Conservation (phyloP, 1,140 invertebrate genomes). For the Habropoda laboriosa region DNA sequence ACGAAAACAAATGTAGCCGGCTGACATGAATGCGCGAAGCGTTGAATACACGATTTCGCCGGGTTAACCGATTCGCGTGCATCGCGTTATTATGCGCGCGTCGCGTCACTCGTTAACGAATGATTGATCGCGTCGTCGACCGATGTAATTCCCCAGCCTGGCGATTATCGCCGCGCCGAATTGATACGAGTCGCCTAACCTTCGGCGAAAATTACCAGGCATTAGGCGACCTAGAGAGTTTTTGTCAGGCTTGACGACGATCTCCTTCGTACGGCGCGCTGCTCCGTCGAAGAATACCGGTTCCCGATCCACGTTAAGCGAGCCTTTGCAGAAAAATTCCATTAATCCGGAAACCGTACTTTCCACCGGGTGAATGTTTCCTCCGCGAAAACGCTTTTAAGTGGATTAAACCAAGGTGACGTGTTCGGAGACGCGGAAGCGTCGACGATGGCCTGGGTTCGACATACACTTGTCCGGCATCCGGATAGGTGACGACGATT, state of each 20-base stretch:
- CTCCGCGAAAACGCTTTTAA: neutral
- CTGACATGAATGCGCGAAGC: neutral
- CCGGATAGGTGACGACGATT: neutral
- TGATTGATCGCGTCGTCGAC: constrained; percentile 25
- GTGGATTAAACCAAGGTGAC: neutral
- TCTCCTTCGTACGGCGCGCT: neutral
- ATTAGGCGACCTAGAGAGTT: neutral
- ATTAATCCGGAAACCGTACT: neutral
- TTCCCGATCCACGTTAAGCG: neutral
- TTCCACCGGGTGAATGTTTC: neutral
- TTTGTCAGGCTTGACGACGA: constrained; percentile 17
- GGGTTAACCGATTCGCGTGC: constrained; percentile 20
- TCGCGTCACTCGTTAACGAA: constrained; percentile 21
- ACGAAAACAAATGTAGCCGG: neutral
- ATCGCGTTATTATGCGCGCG: constrained; percentile 4
- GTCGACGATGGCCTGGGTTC: neutral
- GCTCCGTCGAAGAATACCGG: neutral
- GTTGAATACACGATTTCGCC: neutral
- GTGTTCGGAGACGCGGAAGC: neutral
- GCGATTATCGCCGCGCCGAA: neutral
- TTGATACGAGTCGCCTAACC: neutral
- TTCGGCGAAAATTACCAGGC: neutral
- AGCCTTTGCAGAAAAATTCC: neutral
- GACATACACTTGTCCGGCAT: neutral
- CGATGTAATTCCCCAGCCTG: neutral